Percentiles rank a stretch among this genome's conserved stretches.
These are phyloP conservation scores for Catocala sponsa DNA, from an alignment of 2,888 invertebrate genomes.

Conservation along the genomic window DNA sequence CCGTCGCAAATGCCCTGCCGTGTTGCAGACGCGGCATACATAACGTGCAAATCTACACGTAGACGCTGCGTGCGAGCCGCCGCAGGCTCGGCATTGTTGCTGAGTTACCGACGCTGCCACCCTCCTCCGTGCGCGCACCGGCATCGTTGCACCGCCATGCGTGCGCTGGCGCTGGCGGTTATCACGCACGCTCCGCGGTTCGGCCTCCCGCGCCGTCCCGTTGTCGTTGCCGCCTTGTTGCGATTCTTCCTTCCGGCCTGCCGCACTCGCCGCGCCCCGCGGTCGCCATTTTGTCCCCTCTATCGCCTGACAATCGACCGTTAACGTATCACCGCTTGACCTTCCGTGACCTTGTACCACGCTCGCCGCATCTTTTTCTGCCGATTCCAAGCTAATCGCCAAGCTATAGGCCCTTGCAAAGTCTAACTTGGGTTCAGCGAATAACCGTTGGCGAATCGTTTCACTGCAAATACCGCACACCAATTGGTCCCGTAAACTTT, in stretches of 20 bases:
- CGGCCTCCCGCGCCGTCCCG: constrained; percentile 1
- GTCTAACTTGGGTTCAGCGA: constrained; percentile 31
- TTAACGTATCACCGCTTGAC: background rate
- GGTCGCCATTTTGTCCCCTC: background rate
- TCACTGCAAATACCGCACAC: constrained; percentile 37
- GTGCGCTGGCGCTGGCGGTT: background rate
- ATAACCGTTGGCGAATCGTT: constrained; percentile 34
- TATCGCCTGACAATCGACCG: constrained; percentile 2
- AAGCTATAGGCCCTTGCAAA: constrained; percentile 20
- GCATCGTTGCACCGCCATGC: background rate
- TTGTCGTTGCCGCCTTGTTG: background rate
- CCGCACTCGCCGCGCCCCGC: background rate
- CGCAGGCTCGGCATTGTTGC: constrained; percentile 12
- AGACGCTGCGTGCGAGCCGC: constrained; percentile 5
- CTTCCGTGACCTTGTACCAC: constrained; percentile 9
- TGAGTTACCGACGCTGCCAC: background rate
- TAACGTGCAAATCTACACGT: constrained; percentile 21
- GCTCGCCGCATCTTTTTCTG: constrained; percentile 30
- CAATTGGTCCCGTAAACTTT: constrained; percentile 46
- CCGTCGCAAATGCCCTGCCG: constrained; percentile 25
- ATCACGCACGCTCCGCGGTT: background rate
- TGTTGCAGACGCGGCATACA: constrained; percentile 27
- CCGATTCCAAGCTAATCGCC: constrained; percentile 32
- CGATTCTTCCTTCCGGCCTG: background rate
- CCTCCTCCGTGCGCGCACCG: background rate